Percentiles rank a stretch among this genome's conserved stretches.
These are phyloP conservation scores for Eleginops maclovinus DNA, from an alignment of 2,113 vertebrate species.

Conservation along the genomic window DNA sequence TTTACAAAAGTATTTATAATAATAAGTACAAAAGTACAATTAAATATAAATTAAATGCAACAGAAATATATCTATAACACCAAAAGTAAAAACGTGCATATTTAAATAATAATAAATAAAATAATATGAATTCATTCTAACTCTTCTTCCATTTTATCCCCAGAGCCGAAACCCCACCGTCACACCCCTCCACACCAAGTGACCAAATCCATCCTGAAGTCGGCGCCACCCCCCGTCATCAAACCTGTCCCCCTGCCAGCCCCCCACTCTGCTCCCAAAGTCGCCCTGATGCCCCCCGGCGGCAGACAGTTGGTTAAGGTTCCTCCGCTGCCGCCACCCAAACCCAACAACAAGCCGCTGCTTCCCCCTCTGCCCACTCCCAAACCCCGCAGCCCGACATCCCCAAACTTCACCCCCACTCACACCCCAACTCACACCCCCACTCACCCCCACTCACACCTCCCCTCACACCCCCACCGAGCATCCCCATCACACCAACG, in stretches of 20 bases:
- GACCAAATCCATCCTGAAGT: constrained; percentile 61
- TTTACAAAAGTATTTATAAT: no score
- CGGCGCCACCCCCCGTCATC: background rate
- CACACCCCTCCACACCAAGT: constrained; percentile 20
- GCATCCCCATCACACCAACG: constrained; percentile 52
- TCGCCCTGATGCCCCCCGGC: constrained; percentile 47
- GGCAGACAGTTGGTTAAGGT: constrained; percentile 48
- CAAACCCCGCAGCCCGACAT: constrained; percentile 30
- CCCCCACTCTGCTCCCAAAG: constrained; percentile 18
- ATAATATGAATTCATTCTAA: background rate
- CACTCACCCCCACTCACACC: no score
- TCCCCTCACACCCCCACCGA: background rate
- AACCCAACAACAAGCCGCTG: constrained; percentile 38
- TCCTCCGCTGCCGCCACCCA: constrained; percentile 51
- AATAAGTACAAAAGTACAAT: no score
- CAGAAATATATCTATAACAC: no score
- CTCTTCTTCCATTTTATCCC: background rate
- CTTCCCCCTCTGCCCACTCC: constrained; percentile 4
- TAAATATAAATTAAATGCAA: no score
- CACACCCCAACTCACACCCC: no score
- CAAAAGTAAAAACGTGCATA: no score
- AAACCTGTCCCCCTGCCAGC: constrained; percentile 24
- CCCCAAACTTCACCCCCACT: background rate
- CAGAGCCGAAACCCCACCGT: constrained; percentile 46
- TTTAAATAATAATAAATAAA: no score